Evolutionary conservation across 2,888 invertebrate species (phyloP).

Genomic region (Noctua janthe): DNA sequence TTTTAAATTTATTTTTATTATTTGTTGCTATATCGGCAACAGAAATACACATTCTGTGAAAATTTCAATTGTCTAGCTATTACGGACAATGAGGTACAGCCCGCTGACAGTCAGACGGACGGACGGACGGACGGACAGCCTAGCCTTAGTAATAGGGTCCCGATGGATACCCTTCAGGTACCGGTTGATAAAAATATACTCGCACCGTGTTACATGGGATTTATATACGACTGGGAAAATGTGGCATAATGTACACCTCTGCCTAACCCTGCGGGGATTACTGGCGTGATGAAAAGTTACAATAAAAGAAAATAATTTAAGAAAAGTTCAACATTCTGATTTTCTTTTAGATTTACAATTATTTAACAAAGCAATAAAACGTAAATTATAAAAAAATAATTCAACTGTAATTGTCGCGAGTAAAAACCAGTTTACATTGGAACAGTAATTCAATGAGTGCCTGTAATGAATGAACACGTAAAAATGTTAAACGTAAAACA

Average conservation of each 20-base stretch:
- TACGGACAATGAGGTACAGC: too few species aligned
- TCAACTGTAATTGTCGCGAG: not conserved
- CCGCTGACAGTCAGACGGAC: too few species aligned
- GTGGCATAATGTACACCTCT: not conserved
- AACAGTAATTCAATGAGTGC: constrained; percentile 27
- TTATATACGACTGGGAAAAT: not conserved
- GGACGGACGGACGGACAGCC: too few species aligned
- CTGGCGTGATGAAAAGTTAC: not conserved
- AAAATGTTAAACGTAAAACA: constrained; percentile 13
- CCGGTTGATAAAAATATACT: not conserved
- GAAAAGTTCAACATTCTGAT: not conserved
- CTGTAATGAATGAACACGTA: constrained; percentile 16
- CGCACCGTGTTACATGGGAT: too few species aligned
- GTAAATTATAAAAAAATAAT: constrained; percentile 10
- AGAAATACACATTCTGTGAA: too few species aligned
- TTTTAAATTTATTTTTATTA: too few species aligned
- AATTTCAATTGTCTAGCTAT: too few species aligned
- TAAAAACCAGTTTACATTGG: constrained; percentile 22
- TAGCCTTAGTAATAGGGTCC: too few species aligned
- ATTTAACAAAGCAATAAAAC: constrained; percentile 20
- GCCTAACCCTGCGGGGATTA: not conserved
- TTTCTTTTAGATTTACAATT: not conserved
- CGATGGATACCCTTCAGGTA: too few species aligned
- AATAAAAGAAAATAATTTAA: not conserved
- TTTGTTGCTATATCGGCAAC: too few species aligned